Evolutionary conservation across 2,797 vertebrate species (phyloP).

Genomic region (Allobates femoralis): DNA sequence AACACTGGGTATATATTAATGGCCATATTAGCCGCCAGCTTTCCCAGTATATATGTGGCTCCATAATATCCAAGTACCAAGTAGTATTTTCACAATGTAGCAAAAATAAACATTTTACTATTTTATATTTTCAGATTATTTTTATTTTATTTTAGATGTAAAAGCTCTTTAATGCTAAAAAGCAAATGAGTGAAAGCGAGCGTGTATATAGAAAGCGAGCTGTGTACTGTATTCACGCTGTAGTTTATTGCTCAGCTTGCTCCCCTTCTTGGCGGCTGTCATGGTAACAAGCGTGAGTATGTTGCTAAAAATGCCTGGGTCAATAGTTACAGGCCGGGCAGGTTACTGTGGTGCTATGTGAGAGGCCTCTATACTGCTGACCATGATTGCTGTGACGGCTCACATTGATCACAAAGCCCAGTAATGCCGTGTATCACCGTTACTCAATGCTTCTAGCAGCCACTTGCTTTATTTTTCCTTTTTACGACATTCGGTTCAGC

Average conservation of each 20-base stretch:
- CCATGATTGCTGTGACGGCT: background rate
- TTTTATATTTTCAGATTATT: background rate
- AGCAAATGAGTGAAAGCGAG: background rate
- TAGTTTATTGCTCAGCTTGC: conserved; percentile 30
- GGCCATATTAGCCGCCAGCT: too few species aligned
- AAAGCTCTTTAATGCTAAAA: background rate
- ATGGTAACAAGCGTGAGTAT: conserved; percentile 39
- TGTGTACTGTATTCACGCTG: background rate
- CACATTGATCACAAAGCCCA: conserved; percentile 15
- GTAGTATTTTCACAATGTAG: background rate
- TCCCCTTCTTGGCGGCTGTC: conserved; percentile 50
- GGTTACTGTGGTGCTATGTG: conserved; percentile 46
- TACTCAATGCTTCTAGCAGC: background rate
- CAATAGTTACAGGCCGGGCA: conserved; percentile 42
- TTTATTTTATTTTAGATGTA: background rate
- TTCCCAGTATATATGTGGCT: too few species aligned
- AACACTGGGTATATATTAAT: too few species aligned
- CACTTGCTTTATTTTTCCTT: background rate
- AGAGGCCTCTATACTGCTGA: conserved; percentile 1
- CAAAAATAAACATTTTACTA: background rate
- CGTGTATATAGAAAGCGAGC: background rate
- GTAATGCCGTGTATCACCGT: background rate
- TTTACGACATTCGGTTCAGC: background rate
- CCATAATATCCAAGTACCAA: background rate
- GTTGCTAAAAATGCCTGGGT: conserved; percentile 46